Base-by-base conservation (phyloP, 2,888 invertebrate genomes). In the Ochropleura leucogaster region DNA sequence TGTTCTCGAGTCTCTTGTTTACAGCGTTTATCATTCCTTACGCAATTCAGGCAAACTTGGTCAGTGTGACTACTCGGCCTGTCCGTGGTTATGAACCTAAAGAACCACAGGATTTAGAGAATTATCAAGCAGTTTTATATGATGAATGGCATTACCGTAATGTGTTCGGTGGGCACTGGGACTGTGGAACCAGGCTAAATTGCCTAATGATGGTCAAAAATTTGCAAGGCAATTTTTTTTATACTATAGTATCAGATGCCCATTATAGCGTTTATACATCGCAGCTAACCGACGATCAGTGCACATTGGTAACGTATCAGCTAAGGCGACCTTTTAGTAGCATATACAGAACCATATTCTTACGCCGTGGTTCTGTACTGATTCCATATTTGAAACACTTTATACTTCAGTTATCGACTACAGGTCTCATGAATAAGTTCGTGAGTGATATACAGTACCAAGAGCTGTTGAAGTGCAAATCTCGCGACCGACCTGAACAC, bases 321-420 rank as follows among this genome's bases (percentile, higher is more conserved):
- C 49, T 91, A 46, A 79, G 70, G 14, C 83, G 87, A 40, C 79
- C 89, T 0, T 69, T 86, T n/a, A 30, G 14, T 6, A 74, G 63
- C 8, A 20, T 87, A 18, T 78, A 82, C 69, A 85, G 88, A 68
- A 87, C 88, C 0, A 65, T 90, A 59, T 89, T 85, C 68, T 89
- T 92, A 51, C 87, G 90, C 4, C 87, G 89, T 42, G 92, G 92
- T 5, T 92, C 92, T 3, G 72, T 85, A 73, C 77, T 90, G 30
- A 47, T 72, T 4, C 47, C 42, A 12, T 65, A 71, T 30, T 83
- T 85, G 5, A 60, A 88, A 73, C 59, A 76, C 0, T 87, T 88
- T 70, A 18, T 71, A 8, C 63, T 72, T 18, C 64, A 20, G 7
- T 10, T 85, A 4, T 72, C 44, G 4, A 65, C 82, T 4, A 68